These are phyloP conservation scores for Calonectris borealis DNA, from an alignment of 2,113 vertebrate genomes.

Conservation along the genomic window DNA sequence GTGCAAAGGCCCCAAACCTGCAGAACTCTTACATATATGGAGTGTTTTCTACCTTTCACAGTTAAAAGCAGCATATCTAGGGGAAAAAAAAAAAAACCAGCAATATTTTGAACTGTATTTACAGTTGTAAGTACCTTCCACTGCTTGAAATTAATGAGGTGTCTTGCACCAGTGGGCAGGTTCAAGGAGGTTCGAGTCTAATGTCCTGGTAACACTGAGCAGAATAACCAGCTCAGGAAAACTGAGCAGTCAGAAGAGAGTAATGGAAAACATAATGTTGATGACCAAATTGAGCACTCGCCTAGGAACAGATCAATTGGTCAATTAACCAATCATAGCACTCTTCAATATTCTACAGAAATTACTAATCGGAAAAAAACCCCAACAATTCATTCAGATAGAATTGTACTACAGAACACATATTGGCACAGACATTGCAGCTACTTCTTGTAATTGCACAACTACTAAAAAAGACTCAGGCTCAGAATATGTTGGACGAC, in stretches of 20 bases:
- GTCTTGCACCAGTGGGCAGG: background rate
- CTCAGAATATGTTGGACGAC: background rate
- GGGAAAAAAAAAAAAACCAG: too few species aligned
- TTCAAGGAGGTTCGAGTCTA: background rate
- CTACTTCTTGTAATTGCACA: background rate
- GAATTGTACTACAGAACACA: background rate
- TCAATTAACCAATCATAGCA: background rate
- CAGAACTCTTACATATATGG: background rate
- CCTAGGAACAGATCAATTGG: background rate
- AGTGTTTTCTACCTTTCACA: background rate
- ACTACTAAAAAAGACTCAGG: background rate
- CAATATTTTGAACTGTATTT: fast-evolving
- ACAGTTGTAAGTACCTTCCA: background rate
- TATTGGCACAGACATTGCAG: background rate
- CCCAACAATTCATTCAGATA: background rate
- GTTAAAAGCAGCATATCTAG: background rate
- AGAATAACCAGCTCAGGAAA: background rate
- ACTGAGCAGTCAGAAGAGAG: background rate
- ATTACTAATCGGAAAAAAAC: background rate
- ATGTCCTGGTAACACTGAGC: background rate
- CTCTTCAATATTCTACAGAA: background rate
- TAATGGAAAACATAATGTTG: background rate
- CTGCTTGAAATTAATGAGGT: background rate
- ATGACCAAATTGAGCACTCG: background rate
- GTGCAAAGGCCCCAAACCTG: background rate